A percentile compares a stretch with the other conserved stretches of the same genome.
phyloP scores from a whole-genome alignment of 30 jellyfish, hydroid and myxozoan species.

The Turritopsis dohrnii region DNA sequence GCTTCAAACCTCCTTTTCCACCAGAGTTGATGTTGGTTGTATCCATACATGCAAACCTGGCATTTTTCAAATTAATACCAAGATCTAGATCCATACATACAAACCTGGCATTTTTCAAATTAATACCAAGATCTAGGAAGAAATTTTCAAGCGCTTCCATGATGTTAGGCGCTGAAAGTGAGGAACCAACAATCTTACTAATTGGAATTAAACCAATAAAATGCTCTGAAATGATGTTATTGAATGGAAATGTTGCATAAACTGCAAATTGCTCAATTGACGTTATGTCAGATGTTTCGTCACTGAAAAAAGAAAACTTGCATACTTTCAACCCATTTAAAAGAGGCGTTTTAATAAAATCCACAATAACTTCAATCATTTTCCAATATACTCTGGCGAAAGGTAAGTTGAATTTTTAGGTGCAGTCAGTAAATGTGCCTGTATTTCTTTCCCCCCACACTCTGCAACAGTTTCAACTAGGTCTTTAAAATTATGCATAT shows the following conservation, averaged over 20 bases:
- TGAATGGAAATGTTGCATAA: background rate
- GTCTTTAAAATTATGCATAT: background rate
- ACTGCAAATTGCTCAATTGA: background rate
- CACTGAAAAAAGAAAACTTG: background rate
- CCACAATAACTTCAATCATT: background rate
- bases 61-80: too few relatives aligned
- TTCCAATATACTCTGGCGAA: conserved; percentile 26
- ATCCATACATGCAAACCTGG: conserved; percentile 27
- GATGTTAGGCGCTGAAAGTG: background rate
- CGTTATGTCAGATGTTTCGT: conserved; percentile 22
- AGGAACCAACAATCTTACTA: background rate
- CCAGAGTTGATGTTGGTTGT: conserved; percentile 10
- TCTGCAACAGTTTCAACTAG: background rate
- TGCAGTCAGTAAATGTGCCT: conserved; percentile 7
- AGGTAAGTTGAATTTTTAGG: conserved; percentile 24
- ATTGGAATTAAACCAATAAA: conserved; percentile 16
- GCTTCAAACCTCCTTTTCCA: background rate
- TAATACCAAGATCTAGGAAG: too few relatives aligned
- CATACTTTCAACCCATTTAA: background rate
- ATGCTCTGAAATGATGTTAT: background rate
- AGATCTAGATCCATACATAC: too few relatives aligned
- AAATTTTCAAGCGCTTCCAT: background rate
- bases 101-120: too few relatives aligned
- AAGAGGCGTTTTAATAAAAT: conserved; percentile 12
- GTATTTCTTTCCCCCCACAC: background rate